phyloP scores from a whole-genome alignment of 1,140 invertebrate species.

The Coptotermes formosanus region DNA sequence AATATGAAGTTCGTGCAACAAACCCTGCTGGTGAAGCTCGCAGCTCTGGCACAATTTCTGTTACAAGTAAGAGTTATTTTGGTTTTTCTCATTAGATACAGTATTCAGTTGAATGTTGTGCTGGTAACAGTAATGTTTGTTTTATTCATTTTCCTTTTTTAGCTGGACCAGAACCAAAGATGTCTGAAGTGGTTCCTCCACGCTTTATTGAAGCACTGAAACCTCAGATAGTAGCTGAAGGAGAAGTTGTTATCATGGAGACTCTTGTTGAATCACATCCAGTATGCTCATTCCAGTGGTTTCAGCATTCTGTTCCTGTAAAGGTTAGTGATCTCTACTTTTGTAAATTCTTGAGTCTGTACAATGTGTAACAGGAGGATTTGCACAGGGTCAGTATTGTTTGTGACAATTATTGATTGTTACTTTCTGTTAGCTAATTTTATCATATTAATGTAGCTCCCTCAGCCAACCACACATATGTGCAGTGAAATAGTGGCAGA shows the following conservation, averaged over 20 bases:
- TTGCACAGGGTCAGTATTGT: too few relatives aligned
- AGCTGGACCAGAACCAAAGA: constrained; percentile 57
- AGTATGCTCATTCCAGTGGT: constrained; percentile 84
- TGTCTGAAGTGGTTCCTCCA: constrained; percentile 65
- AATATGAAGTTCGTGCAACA: constrained; percentile 78
- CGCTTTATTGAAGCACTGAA: constrained; percentile 69
- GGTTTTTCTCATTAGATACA: neutral
- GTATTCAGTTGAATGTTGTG: neutral
- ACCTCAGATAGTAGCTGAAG: constrained; percentile 67
- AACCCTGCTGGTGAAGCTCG: constrained; percentile 74
- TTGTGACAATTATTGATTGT: too few relatives aligned
- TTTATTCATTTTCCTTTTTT: constrained; percentile 41
- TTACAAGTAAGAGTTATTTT: constrained; percentile 44
- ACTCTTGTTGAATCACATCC: constrained; percentile 73
- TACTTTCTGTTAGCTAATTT: too few relatives aligned
- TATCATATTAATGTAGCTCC: too few relatives aligned
- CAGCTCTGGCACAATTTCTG: constrained; percentile 71
- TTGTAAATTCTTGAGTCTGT: neutral
- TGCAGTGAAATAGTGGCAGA: too few relatives aligned
- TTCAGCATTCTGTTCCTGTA: constrained; percentile 59
- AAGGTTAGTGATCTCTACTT: constrained; percentile 43
- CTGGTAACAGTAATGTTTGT: neutral
- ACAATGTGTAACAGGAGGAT: too few relatives aligned
- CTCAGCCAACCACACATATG: too few relatives aligned
- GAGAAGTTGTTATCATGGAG: constrained; percentile 78